A percentile compares a stretch with the other conserved stretches of the same genome.
Evolutionary conservation across 2,113 vertebrate genomes (phyloP).

Genomic region (Perccottus glenii): DNA sequence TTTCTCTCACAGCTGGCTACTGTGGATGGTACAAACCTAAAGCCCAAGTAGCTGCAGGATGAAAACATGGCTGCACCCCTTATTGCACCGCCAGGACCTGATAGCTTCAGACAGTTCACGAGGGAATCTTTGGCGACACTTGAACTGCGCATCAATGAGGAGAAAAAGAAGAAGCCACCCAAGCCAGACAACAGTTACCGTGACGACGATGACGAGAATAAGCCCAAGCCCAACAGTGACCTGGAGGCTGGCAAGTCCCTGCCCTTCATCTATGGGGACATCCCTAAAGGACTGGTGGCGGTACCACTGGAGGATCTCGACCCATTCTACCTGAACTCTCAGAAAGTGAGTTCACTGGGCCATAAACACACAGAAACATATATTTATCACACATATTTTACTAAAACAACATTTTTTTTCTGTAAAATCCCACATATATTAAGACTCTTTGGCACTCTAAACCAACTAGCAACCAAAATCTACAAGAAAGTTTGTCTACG

Average conservation of each 20-base stretch:
- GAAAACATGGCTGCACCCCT: slow-evolving; percentile 99
- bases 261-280: slow-evolving; percentile 98
- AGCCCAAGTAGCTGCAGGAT: slow-evolving; percentile 95
- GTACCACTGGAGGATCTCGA: slow-evolving; percentile 97
- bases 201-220: slow-evolving; percentile 94
- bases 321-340: slow-evolving; percentile 91
- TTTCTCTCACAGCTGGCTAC: slow-evolving; percentile 82
- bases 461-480: no score
- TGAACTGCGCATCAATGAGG: slow-evolving; percentile 92
- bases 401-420: no score
- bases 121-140: slow-evolving; percentile 91
- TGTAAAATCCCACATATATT: background rate
- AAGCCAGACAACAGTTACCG: slow-evolving; percentile 97
- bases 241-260: slow-evolving; percentile 95
- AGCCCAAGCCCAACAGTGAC: slow-evolving; percentile 94
- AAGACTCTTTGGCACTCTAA: no score
- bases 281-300: slow-evolving; percentile 88
- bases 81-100: slow-evolving; percentile 97
- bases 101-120: slow-evolving; percentile 95
- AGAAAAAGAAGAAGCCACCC: slow-evolving; percentile 93
- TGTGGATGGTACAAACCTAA: slow-evolving; percentile 84
- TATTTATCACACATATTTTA: background rate
- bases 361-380: slow-evolving; percentile 3
- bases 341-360: slow-evolving; percentile 90
- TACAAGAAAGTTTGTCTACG: background rate